Evolutionary conservation across 2,797 vertebrate species (phyloP).

Genomic region (Coluber constrictor): DNA sequence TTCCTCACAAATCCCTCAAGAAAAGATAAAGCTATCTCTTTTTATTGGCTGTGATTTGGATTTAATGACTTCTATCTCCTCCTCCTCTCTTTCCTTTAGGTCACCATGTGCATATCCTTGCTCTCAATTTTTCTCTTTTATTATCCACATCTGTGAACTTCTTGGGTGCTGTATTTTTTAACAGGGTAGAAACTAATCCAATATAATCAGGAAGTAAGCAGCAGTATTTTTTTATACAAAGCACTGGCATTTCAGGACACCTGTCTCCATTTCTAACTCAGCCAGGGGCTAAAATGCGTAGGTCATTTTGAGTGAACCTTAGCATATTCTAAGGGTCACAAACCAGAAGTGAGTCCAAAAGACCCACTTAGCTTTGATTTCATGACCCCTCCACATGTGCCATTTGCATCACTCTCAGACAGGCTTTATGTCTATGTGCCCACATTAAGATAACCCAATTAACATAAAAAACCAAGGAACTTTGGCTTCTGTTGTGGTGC

Average conservation of each 20-base stretch:
- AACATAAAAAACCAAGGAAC: not conserved
- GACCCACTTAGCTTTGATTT: not conserved
- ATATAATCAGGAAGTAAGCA: rapidly evolving
- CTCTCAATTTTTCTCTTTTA: conserved; percentile 32
- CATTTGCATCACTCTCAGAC: not conserved
- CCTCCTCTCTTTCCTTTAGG: conserved; percentile 32
- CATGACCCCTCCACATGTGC: not conserved
- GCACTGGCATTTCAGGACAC: conserved; percentile 18
- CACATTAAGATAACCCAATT: not conserved
- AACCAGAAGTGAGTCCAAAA: not conserved
- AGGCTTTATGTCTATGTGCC: not conserved
- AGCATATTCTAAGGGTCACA: not conserved
- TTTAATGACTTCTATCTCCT: conserved; percentile 41
- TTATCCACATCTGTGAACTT: conserved; percentile 42
- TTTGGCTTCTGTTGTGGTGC: not conserved
- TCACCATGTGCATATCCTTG: conserved; percentile 27
- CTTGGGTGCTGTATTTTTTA: not conserved
- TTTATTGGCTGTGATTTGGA: conserved; percentile 42
- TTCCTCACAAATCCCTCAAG: conserved; percentile 33
- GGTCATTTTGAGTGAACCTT: not conserved
- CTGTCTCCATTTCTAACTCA: conserved; percentile 13
- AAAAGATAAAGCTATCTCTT: conserved; percentile 38
- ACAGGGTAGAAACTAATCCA: conserved; percentile 2
- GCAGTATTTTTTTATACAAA: not conserved
- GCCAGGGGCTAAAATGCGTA: not conserved